phyloP scores from a whole-genome alignment of 2,113 vertebrate genomes.

The Poecilia latipinna region DNA sequence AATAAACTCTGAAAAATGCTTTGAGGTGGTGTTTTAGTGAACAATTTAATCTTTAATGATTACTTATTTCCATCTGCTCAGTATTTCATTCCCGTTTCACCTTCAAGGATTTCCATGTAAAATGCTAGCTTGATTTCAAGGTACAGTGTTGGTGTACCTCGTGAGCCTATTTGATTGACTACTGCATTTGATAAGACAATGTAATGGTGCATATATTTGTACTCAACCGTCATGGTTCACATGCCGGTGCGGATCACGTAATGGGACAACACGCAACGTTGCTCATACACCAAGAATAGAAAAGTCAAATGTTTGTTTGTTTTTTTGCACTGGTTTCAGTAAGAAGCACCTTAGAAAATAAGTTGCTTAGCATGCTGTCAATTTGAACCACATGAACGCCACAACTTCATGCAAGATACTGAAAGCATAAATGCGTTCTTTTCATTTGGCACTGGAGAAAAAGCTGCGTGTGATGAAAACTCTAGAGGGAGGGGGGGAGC shows the following conservation, averaged over 20 bases:
- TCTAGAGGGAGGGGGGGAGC: no score
- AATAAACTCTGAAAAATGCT: conserved; percentile 19
- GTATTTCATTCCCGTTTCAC: not conserved
- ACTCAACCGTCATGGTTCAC: no score
- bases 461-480: not conserved
- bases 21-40: not conserved
- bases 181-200: no score
- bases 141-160: no score
- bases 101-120: not conserved
- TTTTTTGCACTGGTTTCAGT: not conserved
- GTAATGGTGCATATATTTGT: no score
- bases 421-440: not conserved
- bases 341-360: not conserved
- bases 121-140: not conserved
- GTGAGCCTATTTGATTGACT: no score
- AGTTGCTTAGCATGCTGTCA: not conserved
- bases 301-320: not conserved
- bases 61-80: not conserved
- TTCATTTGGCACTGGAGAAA: not conserved
- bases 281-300: no score
- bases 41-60: conserved; percentile 5
- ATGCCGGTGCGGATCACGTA: no score
- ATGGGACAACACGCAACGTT: no score
- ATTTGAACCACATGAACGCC: no score
- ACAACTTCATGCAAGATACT: not conserved